Evolutionary conservation across 2,797 vertebrate species (phyloP), one percentile per base, ranked within the genome.

Genomic region (Acanthis flammea): DNA sequence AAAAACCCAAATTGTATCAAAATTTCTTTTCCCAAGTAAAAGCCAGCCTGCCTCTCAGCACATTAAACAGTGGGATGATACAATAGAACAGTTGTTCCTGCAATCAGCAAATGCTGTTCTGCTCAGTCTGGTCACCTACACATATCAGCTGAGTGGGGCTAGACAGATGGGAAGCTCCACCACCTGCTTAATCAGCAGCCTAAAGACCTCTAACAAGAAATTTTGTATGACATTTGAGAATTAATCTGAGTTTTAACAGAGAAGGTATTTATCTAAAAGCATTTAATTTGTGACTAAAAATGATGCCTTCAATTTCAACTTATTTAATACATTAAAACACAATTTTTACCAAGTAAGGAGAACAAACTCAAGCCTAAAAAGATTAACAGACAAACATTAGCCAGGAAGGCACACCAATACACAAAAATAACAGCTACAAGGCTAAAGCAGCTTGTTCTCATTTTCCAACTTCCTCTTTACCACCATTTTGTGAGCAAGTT

Each of bases 51-150:
- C 31, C 50, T 74, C 27, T 68, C 1, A 1, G 31, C 10, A 35
- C 9, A 57, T 48, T 72, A 57, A 79, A 44, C 3, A 74, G 23
- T 2, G 30, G 21, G 30, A 72, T 55, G 62, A 65, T 58, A 87
- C 54, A 82, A 93, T 7, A 58, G 48, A 85, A 83, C 68, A 91
- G 68, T 67, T 83, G 81, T 19, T 85, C 35, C 47, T 58, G 44
- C 58, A 87, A 73, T 28, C 68, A 62, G 68, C 58, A 48, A 72
- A 86, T 19, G 66, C 45, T 31, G 4, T 18, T 82, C 72, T 83
- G 72, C 72, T 86, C 78, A 72, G 66, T 41, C 30, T 88, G 77
- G 60, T 92, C 91, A 96, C 81, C 91, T 92, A 92, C 78, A 83
- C 19, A 4, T 42, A 86, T 15, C 60, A 79, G 39, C 17, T 58